Conservation (phyloP, 2,113 vertebrate genomes). For the Platichthys stellatus region DNA sequence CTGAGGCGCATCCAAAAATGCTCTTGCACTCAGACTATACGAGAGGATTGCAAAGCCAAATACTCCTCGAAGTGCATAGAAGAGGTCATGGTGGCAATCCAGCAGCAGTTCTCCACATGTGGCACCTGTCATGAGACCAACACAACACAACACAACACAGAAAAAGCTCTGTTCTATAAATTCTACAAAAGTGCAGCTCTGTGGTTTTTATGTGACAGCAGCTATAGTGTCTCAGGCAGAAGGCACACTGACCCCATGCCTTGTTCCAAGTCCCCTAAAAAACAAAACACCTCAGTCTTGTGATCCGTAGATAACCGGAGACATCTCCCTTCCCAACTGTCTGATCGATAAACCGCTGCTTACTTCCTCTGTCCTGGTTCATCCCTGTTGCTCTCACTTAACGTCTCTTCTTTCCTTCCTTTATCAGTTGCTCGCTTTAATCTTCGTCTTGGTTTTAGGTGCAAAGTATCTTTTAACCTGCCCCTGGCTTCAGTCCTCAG, state of each 20-base stretch:
- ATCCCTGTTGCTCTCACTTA: no score
- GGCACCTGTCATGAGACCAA: neutral
- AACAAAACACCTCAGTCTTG: no score
- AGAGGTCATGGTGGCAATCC: neutral
- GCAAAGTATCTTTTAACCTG: no score
- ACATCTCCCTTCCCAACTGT: no score
- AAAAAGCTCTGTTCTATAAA: neutral
- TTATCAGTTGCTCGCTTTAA: no score
- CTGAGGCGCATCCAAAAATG: neutral
- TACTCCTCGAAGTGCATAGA: no score
- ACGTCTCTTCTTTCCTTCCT: no score
- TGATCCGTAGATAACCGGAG: no score
- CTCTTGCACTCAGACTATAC: neutral
- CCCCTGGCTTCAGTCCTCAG: no score
- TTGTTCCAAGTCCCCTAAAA: constrained; percentile 4
- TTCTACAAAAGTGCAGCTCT: neutral
- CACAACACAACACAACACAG: neutral
- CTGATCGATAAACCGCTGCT: no score
- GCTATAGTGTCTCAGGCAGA: neutral
- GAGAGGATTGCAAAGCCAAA: neutral
- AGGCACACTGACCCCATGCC: neutral
- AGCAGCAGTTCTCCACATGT: neutral
- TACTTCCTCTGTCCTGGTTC: no score
- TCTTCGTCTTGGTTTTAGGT: no score
- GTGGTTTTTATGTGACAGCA: neutral